Base-by-base conservation (phyloP, 2,797 vertebrate species). In the Falco berigora region DNA sequence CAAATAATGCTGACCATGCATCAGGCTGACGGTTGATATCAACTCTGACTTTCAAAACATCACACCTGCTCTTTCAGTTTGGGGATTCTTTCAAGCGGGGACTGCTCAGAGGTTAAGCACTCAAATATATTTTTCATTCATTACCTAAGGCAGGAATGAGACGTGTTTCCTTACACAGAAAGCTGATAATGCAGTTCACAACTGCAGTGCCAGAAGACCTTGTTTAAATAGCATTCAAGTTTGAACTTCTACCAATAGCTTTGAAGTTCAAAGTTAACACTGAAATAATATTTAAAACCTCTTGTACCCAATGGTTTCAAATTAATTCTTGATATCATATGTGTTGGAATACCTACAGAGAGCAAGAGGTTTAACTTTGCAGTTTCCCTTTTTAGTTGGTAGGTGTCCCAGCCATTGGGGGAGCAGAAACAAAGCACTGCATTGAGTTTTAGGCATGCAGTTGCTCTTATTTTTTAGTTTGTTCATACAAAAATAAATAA, bases 241-340 rank as follows among this genome's bases (percentile, higher is more conserved):
- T 94, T 94, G 92, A 93, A 89, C 82, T 91, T 92, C 94, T 46
- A 96, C 92, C 94, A 96, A 93, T 72, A 94, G 89, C 93, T 96
- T 82, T 95, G 95, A 95, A 97, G 96, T 96, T 96, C 96, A 96
- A 96, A 97, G 97, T 95, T 97, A 92, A 96, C 88, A 69, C 2
- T 77, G 79, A 95, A 84, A 67, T 73, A 74, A 69, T 79, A 81
- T 85, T 94, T 92, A 83, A 96, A 96, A 79, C 87, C 88, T 91
- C 69, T 72, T 96, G 58, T 82, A 73, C 55, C 69, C 63, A 69
- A 40, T 69, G 86, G 66, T 92, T 86, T 94, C 89, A 92, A 80
- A 90, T 90, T 63, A 90, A 88, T 96, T 96, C 85, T 96, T 88
- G 71, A 64, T 94, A 90, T 86, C 69, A 49, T 74, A 38, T 44